A percentile compares a stretch with the other conserved stretches of the same genome.
Conservation (phyloP, 2,888 invertebrate species). For the Heliconius ismenius region DNA sequence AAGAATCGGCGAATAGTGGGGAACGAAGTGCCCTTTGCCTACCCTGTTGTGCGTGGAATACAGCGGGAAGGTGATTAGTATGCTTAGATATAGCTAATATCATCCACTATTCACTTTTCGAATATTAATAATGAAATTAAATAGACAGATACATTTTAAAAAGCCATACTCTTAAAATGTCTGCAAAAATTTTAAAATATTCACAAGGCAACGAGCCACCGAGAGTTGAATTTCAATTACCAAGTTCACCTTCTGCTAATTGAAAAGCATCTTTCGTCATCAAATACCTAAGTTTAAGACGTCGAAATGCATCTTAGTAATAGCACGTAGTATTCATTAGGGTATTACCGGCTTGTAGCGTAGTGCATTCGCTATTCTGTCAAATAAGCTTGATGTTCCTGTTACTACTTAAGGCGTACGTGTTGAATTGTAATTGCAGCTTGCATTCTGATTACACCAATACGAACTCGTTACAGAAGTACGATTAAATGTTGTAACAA, state of each 20-base stretch:
- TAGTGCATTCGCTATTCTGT: slow-evolving; percentile 37
- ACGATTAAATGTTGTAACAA: background rate
- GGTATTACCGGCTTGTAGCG: slow-evolving; percentile 35
- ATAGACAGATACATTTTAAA: background rate
- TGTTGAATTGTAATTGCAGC: slow-evolving; percentile 36
- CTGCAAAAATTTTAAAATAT: background rate
- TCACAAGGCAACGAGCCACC: slow-evolving; percentile 1
- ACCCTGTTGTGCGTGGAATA: background rate
- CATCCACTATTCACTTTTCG: background rate
- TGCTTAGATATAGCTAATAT: background rate
- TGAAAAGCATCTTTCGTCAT: slow-evolving; percentile 15
- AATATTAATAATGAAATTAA: background rate
- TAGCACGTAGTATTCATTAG: slow-evolving; percentile 36
- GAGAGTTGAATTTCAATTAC: slow-evolving; percentile 23
- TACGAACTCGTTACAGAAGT: slow-evolving; percentile 20
- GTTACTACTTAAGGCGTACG: slow-evolving; percentile 35
- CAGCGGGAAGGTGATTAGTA: background rate
- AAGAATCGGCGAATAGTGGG: too few species aligned
- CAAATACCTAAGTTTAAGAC: slow-evolving; percentile 27
- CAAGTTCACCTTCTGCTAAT: slow-evolving; percentile 17
- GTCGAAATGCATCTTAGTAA: slow-evolving; percentile 32
- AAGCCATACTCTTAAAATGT: background rate
- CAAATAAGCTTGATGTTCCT: slow-evolving; percentile 39
- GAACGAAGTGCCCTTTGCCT: background rate
- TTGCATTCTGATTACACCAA: slow-evolving; percentile 29